phyloP scores from a whole-genome alignment of 2,113 vertebrate genomes.

The Peucedramus taeniatus region DNA sequence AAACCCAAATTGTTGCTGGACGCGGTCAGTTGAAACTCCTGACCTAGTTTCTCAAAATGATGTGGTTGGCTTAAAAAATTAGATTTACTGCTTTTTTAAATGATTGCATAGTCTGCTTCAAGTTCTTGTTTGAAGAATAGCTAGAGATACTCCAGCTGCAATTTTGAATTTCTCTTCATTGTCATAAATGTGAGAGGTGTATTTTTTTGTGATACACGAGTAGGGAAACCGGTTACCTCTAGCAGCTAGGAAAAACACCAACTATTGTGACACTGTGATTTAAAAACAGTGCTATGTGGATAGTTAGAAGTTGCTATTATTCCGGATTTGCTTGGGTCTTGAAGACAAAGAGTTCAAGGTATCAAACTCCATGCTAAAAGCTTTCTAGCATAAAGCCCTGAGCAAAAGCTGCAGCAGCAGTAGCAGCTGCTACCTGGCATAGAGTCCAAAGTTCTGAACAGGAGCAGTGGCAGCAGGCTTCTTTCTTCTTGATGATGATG shows the following conservation, averaged over 20 bases:
- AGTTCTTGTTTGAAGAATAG: not conserved
- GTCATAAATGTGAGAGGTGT: not conserved
- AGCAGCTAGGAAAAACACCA: not conserved
- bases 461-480: not conserved
- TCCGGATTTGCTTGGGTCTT: not conserved
- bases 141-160: not conserved
- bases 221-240: rapidly evolving
- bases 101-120: not conserved
- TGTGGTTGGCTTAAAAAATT: not conserved
- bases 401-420: not conserved
- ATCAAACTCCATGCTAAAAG: not conserved
- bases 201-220: not conserved
- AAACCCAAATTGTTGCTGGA: not conserved
- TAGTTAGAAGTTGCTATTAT: not conserved
- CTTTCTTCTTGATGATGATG: not conserved
- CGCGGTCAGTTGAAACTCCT: not conserved
- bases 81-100: not conserved
- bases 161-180: not conserved
- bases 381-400: not conserved
- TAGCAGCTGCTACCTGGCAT: not conserved
- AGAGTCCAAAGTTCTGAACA: not conserved
- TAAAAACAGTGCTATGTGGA: not conserved
- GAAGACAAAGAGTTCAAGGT: not conserved
- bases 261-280: not conserved
- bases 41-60: not conserved